Percentiles rank a stretch among this genome's conserved stretches.
These are phyloP conservation scores for Marcusenius ussheri DNA, from an alignment of 2,113 vertebrate species.

Conservation along the genomic window DNA sequence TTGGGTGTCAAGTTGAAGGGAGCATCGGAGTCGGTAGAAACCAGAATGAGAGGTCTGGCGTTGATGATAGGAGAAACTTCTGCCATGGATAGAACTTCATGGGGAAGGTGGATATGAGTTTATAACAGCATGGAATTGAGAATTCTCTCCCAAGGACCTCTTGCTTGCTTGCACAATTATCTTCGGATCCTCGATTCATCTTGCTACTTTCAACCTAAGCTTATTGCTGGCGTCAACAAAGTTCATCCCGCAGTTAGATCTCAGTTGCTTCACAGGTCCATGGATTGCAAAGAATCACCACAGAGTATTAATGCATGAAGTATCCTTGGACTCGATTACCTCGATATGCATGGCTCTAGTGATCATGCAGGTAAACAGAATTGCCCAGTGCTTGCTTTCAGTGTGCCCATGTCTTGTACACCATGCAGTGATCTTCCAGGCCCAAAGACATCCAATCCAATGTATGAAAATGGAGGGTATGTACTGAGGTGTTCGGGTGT, in stretches of 20 bases:
- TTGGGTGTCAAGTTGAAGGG: no score
- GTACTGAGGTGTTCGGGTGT: neutral
- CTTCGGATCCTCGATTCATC: neutral
- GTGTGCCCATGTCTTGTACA: neutral
- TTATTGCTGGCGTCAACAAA: slow-evolving; percentile 24
- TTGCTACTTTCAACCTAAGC: neutral
- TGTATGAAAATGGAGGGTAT: neutral
- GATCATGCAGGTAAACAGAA: neutral
- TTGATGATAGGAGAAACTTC: no score
- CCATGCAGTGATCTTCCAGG: neutral
- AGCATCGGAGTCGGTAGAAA: no score
- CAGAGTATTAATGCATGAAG: slow-evolving; percentile 18
- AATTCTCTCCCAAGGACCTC: slow-evolving; percentile 12
- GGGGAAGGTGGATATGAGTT: neutral
- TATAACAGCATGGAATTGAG: neutral
- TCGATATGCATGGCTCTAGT: neutral
- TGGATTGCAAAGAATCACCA: slow-evolving; percentile 11
- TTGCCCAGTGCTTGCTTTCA: neutral
- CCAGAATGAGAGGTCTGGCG: no score
- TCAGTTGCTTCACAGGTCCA: slow-evolving; percentile 22
- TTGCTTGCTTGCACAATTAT: slow-evolving; percentile 12
- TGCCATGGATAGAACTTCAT: neutral
- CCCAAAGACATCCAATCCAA: neutral
- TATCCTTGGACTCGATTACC: neutral
- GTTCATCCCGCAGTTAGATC: slow-evolving; percentile 21